Percentiles rank a stretch among this genome's conserved stretches.
Conservation (phyloP, 2,113 vertebrate genomes). For the Sisor rabdophorus region DNA sequence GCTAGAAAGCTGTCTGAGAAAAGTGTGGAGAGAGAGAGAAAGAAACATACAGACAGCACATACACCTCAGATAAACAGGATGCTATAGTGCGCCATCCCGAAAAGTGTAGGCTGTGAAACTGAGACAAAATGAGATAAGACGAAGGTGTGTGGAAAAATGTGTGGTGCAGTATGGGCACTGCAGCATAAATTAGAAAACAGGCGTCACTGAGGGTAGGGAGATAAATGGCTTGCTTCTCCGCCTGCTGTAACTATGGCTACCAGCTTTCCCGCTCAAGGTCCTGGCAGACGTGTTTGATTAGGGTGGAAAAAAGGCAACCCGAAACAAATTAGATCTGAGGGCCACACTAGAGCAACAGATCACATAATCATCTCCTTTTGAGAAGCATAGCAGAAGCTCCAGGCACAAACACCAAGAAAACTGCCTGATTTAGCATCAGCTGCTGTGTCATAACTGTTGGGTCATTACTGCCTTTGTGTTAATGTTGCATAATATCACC, state of each 20-base stretch:
- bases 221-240: conserved; percentile 57
- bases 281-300: conserved; percentile 45
- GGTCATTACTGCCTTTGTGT: too few relatives aligned
- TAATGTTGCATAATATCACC: not conserved
- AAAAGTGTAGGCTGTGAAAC: conserved; percentile 39
- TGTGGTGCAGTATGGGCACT: conserved; percentile 60
- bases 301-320: conserved; percentile 20
- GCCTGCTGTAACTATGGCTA: conserved; percentile 55
- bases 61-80: conserved; percentile 29
- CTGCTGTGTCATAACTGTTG: not conserved
- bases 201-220: conserved; percentile 57
- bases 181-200: conserved; percentile 68
- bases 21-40: conserved; percentile 2
- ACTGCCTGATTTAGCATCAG: not conserved
- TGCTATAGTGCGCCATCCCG: conserved; percentile 42
- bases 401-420: not conserved
- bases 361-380: conserved; percentile 36
- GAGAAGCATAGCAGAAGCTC: not conserved
- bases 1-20: conserved; percentile 23
- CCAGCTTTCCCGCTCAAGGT: conserved; percentile 41
- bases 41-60: not conserved
- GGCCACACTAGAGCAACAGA: conserved; percentile 37
- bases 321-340: conserved; percentile 49
- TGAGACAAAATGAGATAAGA: not conserved
- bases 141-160: conserved; percentile 58